phyloP scores from a whole-genome alignment of 2,113 vertebrate genomes.

The Lepus timidus region DNA sequence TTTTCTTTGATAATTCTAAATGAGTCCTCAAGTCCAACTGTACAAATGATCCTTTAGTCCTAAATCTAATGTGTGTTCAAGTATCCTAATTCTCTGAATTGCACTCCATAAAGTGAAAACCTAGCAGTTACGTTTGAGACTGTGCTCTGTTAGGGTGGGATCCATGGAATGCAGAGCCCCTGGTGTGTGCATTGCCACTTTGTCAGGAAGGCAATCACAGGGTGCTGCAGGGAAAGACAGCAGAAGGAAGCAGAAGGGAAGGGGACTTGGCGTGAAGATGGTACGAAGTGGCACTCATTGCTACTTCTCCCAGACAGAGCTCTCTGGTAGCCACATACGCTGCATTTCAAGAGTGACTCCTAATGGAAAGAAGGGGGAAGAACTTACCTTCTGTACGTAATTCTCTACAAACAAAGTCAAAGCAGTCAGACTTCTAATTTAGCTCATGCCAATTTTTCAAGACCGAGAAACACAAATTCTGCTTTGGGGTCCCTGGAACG shows the following conservation, averaged over 20 bases:
- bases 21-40: not conserved
- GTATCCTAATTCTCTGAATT: not conserved
- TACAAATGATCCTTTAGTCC: not conserved
- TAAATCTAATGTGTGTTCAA: not conserved
- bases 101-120: not conserved
- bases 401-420: not conserved
- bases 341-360: not conserved
- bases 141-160: not conserved
- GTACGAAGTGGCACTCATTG: not conserved
- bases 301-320: not conserved
- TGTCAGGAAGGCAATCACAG: not conserved
- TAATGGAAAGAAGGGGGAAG: not conserved
- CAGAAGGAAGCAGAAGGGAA: not conserved
- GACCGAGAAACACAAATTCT: not conserved
- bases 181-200: not conserved
- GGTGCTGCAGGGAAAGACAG: not conserved
- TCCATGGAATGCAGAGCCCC: not conserved
- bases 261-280: not conserved
- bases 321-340: not conserved
- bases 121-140: not conserved
- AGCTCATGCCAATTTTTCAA: not conserved
- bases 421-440: not conserved
- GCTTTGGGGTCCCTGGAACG: not conserved
- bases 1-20: conserved; percentile 30
- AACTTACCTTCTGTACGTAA: not conserved